A percentile compares a stretch with the other conserved stretches of the same genome.
phyloP scores from a whole-genome alignment of 2,797 vertebrate genomes.

The Ciconia nigra region DNA sequence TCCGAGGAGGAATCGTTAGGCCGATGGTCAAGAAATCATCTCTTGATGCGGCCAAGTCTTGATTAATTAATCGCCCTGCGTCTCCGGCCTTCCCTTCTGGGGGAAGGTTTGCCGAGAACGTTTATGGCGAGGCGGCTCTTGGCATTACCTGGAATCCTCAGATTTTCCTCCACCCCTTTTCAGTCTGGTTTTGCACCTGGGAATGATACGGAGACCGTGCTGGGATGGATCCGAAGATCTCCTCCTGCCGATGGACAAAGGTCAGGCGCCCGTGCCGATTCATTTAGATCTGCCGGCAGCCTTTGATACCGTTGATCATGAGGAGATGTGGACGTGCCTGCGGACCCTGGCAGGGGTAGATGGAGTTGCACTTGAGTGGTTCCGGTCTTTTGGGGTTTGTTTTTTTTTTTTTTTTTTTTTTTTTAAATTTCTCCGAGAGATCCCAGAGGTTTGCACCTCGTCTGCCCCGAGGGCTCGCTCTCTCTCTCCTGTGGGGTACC shows the following conservation, averaged over 20 bases:
- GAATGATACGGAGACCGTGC: slow-evolving; percentile 44
- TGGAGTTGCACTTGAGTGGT: slow-evolving; percentile 57
- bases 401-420: background rate
- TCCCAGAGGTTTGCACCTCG: slow-evolving; percentile 24
- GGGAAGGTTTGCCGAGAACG: background rate
- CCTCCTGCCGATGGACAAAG: slow-evolving; percentile 49
- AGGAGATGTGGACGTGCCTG: slow-evolving; percentile 56
- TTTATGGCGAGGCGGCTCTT: slow-evolving; percentile 19
- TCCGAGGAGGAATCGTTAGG: slow-evolving; percentile 13
- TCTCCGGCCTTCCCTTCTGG: background rate
- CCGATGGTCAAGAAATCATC: background rate
- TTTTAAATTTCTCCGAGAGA: background rate
- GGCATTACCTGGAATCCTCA: slow-evolving; percentile 66
- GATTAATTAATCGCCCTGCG: background rate
- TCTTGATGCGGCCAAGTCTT: slow-evolving; percentile 12
- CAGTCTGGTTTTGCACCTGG: slow-evolving; percentile 57
- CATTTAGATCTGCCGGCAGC: slow-evolving; percentile 53
- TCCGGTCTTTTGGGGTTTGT: background rate
- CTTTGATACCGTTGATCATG: slow-evolving; percentile 50
- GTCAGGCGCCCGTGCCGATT: slow-evolving; percentile 32
- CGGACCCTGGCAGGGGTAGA: slow-evolving; percentile 66
- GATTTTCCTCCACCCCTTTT: slow-evolving; percentile 60
- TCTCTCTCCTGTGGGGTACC: background rate
- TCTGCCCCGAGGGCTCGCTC: background rate
- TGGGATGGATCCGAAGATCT: slow-evolving; percentile 50